Percentiles rank a stretch among this genome's conserved stretches.
These are phyloP conservation scores for Azemiops feae DNA, from an alignment of 2,113 vertebrate species.

Conservation along the genomic window DNA sequence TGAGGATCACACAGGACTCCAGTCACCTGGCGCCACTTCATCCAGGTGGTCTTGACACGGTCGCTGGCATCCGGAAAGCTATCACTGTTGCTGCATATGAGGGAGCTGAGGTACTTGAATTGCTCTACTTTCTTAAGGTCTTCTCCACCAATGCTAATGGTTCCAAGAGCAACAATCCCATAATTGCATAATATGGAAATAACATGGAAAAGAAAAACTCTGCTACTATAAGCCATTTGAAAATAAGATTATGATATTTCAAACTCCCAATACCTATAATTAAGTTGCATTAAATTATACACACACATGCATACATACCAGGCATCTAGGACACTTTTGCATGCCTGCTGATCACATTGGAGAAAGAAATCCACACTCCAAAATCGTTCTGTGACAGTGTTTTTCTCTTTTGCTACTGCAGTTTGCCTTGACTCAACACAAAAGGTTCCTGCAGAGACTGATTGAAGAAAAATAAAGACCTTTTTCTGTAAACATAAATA, in stretches of 20 bases:
- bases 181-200: not conserved
- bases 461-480: constrained; percentile 9
- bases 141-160: not conserved
- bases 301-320: not conserved
- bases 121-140: not conserved
- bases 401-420: not conserved
- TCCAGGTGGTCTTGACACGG: not conserved
- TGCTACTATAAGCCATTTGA: not conserved
- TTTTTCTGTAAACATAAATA: constrained; percentile 39
- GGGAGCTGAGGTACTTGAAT: not conserved
- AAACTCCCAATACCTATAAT: not conserved
- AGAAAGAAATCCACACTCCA: not conserved
- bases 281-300: not conserved
- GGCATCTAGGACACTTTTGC: not conserved
- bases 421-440: not conserved
- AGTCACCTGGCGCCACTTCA: not conserved
- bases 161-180: not conserved
- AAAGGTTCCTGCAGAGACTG: constrained; percentile 4
- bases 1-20: not conserved
- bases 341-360: not conserved
- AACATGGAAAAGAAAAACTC: not conserved
- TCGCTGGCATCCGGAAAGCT: not conserved
- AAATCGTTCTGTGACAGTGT: not conserved
- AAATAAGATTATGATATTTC: not conserved
- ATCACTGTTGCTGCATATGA: not conserved